A percentile compares a stretch with the other conserved stretches of the same genome.
Evolutionary conservation across 2,888 invertebrate genomes (phyloP).

Genomic region (Torymus texanus): DNA sequence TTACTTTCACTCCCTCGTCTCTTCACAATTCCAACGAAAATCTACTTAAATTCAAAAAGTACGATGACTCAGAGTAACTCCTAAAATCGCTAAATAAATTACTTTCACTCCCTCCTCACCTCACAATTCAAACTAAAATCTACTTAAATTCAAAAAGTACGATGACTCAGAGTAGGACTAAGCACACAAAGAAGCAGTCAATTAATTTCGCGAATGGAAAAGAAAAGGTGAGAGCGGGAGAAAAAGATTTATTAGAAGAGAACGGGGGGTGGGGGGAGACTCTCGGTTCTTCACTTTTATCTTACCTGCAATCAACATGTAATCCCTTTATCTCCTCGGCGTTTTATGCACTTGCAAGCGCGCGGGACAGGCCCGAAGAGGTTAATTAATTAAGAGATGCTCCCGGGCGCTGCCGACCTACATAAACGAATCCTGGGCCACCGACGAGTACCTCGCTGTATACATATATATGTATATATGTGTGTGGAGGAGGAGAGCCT

Average conservation of each 20-base stretch:
- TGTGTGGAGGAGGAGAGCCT: neutral
- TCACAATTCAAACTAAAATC: too few species aligned
- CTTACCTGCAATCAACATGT: slow-evolving; percentile 46
- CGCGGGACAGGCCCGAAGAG: slow-evolving; percentile 49
- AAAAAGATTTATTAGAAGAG: neutral
- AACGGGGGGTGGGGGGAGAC: neutral
- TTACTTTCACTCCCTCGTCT: too few species aligned
- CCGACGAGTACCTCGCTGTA: neutral
- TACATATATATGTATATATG: too few species aligned
- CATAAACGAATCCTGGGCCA: slow-evolving; percentile 50
- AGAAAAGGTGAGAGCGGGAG: neutral
- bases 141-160: neutral
- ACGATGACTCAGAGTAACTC: too few species aligned
- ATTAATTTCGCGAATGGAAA: slow-evolving; percentile 39
- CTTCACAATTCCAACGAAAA: too few species aligned
- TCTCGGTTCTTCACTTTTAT: slow-evolving; percentile 47
- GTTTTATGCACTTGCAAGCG: slow-evolving; percentile 45
- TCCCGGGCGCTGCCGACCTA: slow-evolving; percentile 52
- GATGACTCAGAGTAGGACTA: too few species aligned
- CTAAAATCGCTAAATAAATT: too few species aligned
- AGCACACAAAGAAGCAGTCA: slow-evolving; percentile 28
- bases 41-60: neutral
- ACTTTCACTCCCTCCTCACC: too few species aligned
- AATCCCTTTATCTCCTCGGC: slow-evolving; percentile 49
- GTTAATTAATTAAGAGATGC: slow-evolving; percentile 62